Base-by-base conservation (phyloP, 2,113 vertebrate species). In the Aythya baeri region DNA sequence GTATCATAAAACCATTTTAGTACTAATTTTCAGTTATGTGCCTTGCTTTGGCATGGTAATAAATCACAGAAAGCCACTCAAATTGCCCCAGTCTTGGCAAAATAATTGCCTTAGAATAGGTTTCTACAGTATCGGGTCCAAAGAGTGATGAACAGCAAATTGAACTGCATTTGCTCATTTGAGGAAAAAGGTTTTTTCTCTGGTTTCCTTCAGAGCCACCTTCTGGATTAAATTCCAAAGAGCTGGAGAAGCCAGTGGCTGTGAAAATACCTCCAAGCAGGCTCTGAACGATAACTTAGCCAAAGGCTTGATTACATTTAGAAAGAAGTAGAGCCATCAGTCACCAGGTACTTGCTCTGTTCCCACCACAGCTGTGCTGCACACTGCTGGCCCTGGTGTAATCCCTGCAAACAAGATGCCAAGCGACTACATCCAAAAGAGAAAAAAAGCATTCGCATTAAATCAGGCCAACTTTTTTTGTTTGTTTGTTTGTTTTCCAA, bases 351-450 rank as follows among this genome's bases (percentile, higher is more conserved):
- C 50, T 49, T 3, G 2, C n/a, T 14, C 13, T 0, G 4, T 8
- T 26, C 80, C 75, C 49, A 46, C 17, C 44, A 26, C 15, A 0
- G 13, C 2, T 41, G 36, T 29, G 36, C 41, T 0, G 2, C 1
- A 11, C 0, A 1, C 52, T 18, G 4, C 57, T 7, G 46, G 15
- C 52, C 29, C 49, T 2, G 0, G 2, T 2, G 29, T 5, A 22
- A 49, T 11, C 34, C 27, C 57, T 13, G 52, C 54, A 68, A 9
- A 6, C 0, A 3, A 23, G 46, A n/a, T 22, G 57, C 41, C 70
- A 14, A 22, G 25, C 32, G 26, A 11, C 4, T 4, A 15, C 36
- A 2, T 12, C 41, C 61, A 73, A 63, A 70, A 11, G 3, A 20
- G 18, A 2, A 9, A 29, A 32, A 43, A 44, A 7, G 26, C 3